Evolutionary conservation across 2,113 vertebrate species (phyloP).

Genomic region (Herpetotheres cachinnans): DNA sequence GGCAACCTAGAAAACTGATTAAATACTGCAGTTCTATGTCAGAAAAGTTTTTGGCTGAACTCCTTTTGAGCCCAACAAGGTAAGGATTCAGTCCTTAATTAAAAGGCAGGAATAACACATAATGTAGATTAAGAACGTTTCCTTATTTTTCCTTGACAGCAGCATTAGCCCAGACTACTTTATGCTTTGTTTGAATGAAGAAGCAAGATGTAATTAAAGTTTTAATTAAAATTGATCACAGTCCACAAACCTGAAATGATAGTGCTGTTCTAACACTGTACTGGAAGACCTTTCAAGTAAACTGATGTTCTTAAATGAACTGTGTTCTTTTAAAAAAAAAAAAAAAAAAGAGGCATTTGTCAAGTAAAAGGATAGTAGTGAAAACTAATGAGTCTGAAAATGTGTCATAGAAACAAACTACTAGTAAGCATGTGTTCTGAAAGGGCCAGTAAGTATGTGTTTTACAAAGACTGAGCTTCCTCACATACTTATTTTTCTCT

Average conservation of each 20-base stretch:
- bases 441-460: background rate
- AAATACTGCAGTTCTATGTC: background rate
- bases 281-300: background rate
- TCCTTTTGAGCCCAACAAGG: background rate
- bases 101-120: background rate
- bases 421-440: background rate
- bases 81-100: background rate
- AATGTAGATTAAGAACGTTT: background rate
- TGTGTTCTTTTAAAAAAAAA: background rate
- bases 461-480: background rate
- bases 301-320: background rate
- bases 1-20: background rate
- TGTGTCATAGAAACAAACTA: background rate
- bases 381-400: background rate
- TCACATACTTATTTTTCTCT: background rate
- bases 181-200: background rate
- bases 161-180: background rate
- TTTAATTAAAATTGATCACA: conserved; percentile 40
- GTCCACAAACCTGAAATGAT: conserved; percentile 10
- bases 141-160: conserved; percentile 6
- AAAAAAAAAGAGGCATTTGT: no score
- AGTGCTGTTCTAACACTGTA: background rate
- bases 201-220: conserved; percentile 39
- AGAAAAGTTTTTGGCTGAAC: background rate
- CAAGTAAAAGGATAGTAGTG: background rate